Evolutionary conservation across 2,888 invertebrate species (phyloP), one percentile per base, ranked within the genome.

Genomic region (Cosmopolites sordidus): DNA sequence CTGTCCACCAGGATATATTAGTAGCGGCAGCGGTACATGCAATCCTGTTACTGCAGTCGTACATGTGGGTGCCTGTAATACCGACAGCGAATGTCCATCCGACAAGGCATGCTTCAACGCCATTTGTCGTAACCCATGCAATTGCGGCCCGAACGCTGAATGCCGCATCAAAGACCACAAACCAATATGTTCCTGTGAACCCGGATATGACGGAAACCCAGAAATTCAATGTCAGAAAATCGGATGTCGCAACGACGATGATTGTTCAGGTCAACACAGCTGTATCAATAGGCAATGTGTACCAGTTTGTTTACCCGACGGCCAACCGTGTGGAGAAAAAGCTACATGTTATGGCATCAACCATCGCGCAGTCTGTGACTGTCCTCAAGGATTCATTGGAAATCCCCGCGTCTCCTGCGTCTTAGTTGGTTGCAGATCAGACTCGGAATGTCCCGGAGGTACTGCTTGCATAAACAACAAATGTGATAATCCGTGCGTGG

Each of bases 1-100:
- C 2, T 94, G 94, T 65, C 90, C 92, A 17, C 87, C 89, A 45
- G 93, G 93, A 14, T 92, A 90, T 65, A 83, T 91, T 2, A 90
- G 88, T 73, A 87, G 85, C 60, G 92, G 91, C 49, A 84, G 83
- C 60, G 90, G 90, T 43, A 82, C 86, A 37, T 91, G 92, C 68
- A 83, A 84, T 54, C 84, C 89, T 1, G 83, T 83, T n/a, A 80
- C 81, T 37, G 78, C 86, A 1, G 62, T 74, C 2, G 65, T 76
- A 6, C 79, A 79, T 77, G 61, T 82, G 2, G 82, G 84, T 43
- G 84, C 82, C 46, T 93, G 92, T 69, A 80, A 82, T 61, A 78
- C 81, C 2, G 91, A 92, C 68, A 80, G 80, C 29, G 89, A 93
- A 61, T 94, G 94, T 69, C 79, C 86, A 0, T 73, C 81, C 0